Base-by-base conservation (phyloP, 2,113 vertebrate species). In the Stictonetta naevosa region DNA sequence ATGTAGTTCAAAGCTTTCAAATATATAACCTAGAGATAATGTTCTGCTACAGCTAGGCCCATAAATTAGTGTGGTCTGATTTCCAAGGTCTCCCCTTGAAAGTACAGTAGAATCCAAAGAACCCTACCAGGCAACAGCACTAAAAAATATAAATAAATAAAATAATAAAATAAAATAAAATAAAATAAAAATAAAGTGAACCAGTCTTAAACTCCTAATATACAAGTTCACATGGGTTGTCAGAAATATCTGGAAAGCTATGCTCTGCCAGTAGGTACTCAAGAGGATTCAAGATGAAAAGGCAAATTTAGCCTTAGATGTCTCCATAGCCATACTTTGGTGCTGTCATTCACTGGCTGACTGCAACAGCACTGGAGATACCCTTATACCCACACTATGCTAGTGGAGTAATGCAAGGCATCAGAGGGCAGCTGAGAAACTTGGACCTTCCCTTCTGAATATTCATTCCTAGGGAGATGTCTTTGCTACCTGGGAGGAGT, bases 81-180 rank as follows among this genome's bases (percentile, higher is more conserved):
- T 79, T 60, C 21, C 44, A 69, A 40, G 7, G 8, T 44, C 7
- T 66, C 40, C 12, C n/a, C 0, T 53, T 44, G 19, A 66, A 92
- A 67, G 42, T 8, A 14, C 5, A 33, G 9, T 23, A 33, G 28
- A 91, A 83, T 6, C 15, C 31, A 80, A 69, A 83, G 29, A 88
- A 73, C 5, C 13, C 3, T 21, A 42, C 31, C 3, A 3, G 34
- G 19, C 0, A 0, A 50, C 23, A 66, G 9, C 10, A 77, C n/a
- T 7, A 38, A 21, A 25, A 76, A 74, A 33, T 21, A 21, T 20
- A 62, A 50, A n/a, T n/a, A 44, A 5, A 29, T 21, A 36, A 52
- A 46, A 46, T 46, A 12, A 72, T 58, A 71, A 46, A 5, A 29
- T 12, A 29, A 53, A 48, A 48, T 48, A 48, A 48, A 48, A 48